Conservation (phyloP, 2,113 vertebrate genomes). For the Myotis brandtii region DNA sequence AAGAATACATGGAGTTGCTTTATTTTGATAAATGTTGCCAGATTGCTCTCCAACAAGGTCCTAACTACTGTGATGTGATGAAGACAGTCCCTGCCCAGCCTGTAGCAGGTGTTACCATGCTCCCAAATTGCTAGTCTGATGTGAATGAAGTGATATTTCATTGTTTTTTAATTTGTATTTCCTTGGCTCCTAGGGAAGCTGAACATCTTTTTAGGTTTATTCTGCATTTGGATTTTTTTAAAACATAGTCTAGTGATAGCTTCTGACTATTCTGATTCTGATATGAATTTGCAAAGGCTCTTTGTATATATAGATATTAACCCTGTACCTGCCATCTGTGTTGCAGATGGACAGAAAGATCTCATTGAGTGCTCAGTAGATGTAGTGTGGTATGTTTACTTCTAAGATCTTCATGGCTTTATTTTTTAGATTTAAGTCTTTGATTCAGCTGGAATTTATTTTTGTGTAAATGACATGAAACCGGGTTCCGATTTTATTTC, state of each 20-base stretch:
- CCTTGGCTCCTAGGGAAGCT: background rate
- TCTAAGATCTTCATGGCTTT: background rate
- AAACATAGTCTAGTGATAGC: background rate
- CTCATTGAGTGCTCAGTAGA: background rate
- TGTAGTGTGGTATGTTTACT: background rate
- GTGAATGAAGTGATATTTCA: background rate
- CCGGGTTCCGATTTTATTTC: slow-evolving; percentile 11
- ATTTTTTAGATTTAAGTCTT: background rate
- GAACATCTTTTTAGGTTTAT: background rate
- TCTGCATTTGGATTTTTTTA: background rate
- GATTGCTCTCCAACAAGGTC: slow-evolving; percentile 46
- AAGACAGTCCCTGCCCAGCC: background rate
- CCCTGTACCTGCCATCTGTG: background rate
- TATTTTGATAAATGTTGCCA: background rate
- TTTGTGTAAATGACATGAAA: background rate
- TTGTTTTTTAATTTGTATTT: slow-evolving; percentile 50
- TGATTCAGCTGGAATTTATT: slow-evolving; percentile 19
- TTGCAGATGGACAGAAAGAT: background rate
- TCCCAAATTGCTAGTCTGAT: background rate
- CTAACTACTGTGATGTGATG: background rate
- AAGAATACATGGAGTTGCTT: background rate
- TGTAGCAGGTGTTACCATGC: background rate
- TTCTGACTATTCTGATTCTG: background rate
- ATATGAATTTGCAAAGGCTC: background rate
- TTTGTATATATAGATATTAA: background rate